Percentiles rank a stretch among this genome's conserved stretches.
phyloP scores from a whole-genome alignment of 2,797 vertebrate species.

The Sebastes alutus region DNA sequence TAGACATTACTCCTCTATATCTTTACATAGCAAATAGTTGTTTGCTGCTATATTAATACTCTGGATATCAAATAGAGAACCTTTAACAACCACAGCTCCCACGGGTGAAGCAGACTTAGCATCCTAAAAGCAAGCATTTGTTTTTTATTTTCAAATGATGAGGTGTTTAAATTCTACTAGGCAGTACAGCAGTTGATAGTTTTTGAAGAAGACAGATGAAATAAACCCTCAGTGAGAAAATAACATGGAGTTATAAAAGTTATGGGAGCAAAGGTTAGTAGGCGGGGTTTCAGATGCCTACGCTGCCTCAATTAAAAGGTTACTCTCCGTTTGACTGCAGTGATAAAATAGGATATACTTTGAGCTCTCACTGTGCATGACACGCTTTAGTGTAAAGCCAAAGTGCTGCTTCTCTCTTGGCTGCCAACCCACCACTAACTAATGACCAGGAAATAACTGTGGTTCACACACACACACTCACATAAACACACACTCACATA shows the following conservation, averaged over 20 bases:
- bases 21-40: no score
- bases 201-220: neutral
- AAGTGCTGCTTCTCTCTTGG: conserved; percentile 44
- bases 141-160: neutral
- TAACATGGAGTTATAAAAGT: conserved; percentile 2
- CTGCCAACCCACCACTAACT: conserved; percentile 66
- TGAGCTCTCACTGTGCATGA: conserved; percentile 46
- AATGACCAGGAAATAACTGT: conserved; percentile 83
- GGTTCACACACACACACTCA: conserved; percentile 57
- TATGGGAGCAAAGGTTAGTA: conserved; percentile 7
- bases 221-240: neutral
- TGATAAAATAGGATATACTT: conserved; percentile 42
- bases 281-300: neutral
- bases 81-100: neutral
- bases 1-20: no score
- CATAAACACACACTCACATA: conserved; percentile 20
- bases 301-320: conserved; percentile 32
- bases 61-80: no score
- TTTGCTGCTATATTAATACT: no score
- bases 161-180: neutral
- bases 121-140: neutral
- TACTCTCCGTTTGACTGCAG: conserved; percentile 31
- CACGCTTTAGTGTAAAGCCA: conserved; percentile 39
- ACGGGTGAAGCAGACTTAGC: neutral
- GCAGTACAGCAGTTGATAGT: neutral